Base-by-base conservation (phyloP, 2,113 vertebrate genomes). In the Rynchops niger region DNA sequence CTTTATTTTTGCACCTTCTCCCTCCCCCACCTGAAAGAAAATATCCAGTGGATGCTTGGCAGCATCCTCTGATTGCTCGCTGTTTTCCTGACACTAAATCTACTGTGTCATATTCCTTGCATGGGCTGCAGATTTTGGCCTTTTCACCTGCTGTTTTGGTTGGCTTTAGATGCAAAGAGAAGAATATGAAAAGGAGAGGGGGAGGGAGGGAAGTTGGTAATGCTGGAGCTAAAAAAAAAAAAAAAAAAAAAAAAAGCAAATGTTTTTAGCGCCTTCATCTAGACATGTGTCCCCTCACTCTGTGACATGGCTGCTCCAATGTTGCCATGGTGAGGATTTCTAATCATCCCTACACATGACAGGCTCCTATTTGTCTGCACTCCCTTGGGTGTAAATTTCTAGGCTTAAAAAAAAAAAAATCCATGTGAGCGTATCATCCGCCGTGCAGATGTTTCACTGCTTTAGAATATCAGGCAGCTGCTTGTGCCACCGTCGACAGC, bases 281-380 rank as follows among this genome's bases (percentile, higher is more conserved):
- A 98, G 98, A 98, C 98, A 98, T 98, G 98, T 98, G 98, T 98
- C 98, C 98, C 98, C 98, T 99, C 98, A 98, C 98, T 99, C 98
- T 98, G 98, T 99, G 99, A 99, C 99, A 98, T 99, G 99, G 98
- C 99, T 99, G 98, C 98, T 99, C 98, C 98, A 98, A 98, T 98
- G 99, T 99, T 99, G 99, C 99, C 98, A 99, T 99, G 99, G 99
- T 98, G 98, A 99, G 98, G 98, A 99, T 98, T 98, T 98, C 98
- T 99, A 99, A 99, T 99, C 98, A 98, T 99, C 98, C 98, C 98
- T 98, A 98, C 99, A 98, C 98, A 98, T 99, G 98, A 98, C 98
- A 98, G 98, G 98, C 98, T 98, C 98, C 98, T 99, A 98, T 99
- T 98, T 98, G 98, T 98, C 98, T 99, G 98, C 98, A 97, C 98